phyloP scores from a whole-genome alignment of 2,888 invertebrate species.

The Emmelina monodactyla region DNA sequence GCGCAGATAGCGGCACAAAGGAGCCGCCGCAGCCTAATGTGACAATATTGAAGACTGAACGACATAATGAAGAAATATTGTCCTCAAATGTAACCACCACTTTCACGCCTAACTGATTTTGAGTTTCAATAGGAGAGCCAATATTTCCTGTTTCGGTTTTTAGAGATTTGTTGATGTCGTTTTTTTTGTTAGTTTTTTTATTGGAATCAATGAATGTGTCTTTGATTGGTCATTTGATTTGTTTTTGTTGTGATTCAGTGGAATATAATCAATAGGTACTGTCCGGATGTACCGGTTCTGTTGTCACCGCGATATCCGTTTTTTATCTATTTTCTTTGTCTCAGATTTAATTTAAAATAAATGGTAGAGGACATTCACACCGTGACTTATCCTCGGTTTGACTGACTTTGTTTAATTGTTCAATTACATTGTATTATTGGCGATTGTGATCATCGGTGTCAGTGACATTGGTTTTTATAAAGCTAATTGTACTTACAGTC shows the following conservation, averaged over 20 bases:
- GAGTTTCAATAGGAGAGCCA: too few relatives aligned
- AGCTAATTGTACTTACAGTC: too few relatives aligned
- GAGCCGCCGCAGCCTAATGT: slow-evolving; percentile 23
- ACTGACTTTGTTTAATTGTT: slow-evolving; percentile 18
- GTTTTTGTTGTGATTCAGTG: too few relatives aligned
- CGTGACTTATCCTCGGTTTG: slow-evolving; percentile 24
- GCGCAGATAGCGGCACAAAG: slow-evolving; percentile 30
- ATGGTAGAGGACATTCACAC: slow-evolving; percentile 38
- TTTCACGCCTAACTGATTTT: too few relatives aligned
- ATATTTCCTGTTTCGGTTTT: too few relatives aligned
- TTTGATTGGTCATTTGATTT: background rate
- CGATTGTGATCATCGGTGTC: too few relatives aligned
- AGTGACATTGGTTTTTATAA: too few relatives aligned
- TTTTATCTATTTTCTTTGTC: slow-evolving; percentile 24
- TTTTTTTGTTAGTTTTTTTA: too few relatives aligned
- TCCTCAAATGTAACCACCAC: too few relatives aligned
- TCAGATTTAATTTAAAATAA: slow-evolving; percentile 44
- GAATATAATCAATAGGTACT: background rate
- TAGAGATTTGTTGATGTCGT: background rate
- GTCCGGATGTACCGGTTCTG: slow-evolving; percentile 40
- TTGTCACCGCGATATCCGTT: slow-evolving; percentile 25
- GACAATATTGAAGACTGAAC: slow-evolving; percentile 28
- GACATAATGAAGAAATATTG: slow-evolving; percentile 24
- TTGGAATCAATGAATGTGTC: too few relatives aligned
- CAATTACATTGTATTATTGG: slow-evolving; percentile 23